Base-by-base conservation (phyloP, 2,797 vertebrate species). In the Tympanoctomys barrerae region DNA sequence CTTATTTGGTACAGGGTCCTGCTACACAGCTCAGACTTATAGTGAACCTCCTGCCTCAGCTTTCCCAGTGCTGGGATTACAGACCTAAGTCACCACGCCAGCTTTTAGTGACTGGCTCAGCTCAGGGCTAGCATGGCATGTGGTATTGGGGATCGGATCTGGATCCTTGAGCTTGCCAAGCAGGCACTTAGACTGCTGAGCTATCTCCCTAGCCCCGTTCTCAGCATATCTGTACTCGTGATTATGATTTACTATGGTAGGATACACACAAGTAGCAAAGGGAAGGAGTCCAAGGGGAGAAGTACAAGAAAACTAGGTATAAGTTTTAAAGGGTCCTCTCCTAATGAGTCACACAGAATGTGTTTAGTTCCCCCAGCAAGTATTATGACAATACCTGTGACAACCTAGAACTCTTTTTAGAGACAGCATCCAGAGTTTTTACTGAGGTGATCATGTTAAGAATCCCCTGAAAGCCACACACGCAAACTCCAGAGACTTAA, bases 341-440 rank as follows among this genome's bases (percentile, higher is more conserved):
- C 42, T 70, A 73, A 6, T 14, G 24, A 90, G 89, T 64, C 64
- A 84, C 31, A 57, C 16, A 78, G 52, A n/a, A 59, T 71, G 18
- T 33, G n/a, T 24, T 90, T 78, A 61, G 75, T 94, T 84, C 49
- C 28, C 49, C 54, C 42, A 96, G 79, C 66, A 88, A 57, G 31
- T 81, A 24, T 78, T 71, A 16, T 82, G 49, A 85, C 70, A 89
- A 49, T n/a, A 13, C 66, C 16, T 39, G 12, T 82, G 81, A 49
- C 46, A 64, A 39, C 46, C 61, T 24, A 68, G 68, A 52, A 91
- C 71, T 3, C 54, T 46, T 21, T 24, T 49, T 81, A 85, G 61
- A 92, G 87, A 87, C 31, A 59, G 33, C 52, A 24, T 22, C 70
- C 57, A 3, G 39, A 10, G 21, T 33, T 92, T 94, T 95, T 95